Evolutionary conservation across 2,888 invertebrate species (phyloP).

Genomic region (Alcis repandata): DNA sequence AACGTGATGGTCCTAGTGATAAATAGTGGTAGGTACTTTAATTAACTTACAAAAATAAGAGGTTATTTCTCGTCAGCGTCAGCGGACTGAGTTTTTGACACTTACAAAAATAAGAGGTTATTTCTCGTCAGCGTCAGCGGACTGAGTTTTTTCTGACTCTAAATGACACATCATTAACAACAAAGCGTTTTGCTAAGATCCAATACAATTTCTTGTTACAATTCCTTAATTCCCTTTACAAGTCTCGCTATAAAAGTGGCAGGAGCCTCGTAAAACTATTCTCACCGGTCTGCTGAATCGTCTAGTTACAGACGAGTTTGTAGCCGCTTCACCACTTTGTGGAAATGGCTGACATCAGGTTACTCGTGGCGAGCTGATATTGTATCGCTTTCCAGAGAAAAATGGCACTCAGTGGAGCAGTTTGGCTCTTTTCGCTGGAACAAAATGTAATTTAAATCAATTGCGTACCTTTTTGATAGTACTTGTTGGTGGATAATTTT

Average conservation of each 20-base stretch:
- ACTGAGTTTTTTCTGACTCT: too few species aligned
- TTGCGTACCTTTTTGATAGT: too few species aligned
- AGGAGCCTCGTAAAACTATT: constrained; percentile 31
- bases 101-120: too few species aligned
- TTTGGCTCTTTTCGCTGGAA: background rate
- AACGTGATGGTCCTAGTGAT: too few species aligned
- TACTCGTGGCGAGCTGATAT: constrained; percentile 17
- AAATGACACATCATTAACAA: background rate
- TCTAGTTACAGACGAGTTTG: constrained; percentile 34
- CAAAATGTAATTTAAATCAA: constrained; percentile 2
- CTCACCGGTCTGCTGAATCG: constrained; percentile 19
- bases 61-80: too few species aligned
- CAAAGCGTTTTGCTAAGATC: background rate
- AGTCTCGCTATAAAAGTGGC: constrained; percentile 21
- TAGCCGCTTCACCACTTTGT: constrained; percentile 33
- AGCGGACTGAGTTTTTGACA: too few species aligned
- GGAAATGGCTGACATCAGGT: constrained; percentile 34
- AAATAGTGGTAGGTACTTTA: too few species aligned
- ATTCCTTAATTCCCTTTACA: constrained; percentile 11
- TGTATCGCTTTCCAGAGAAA: constrained; percentile 13
- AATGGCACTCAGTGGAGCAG: constrained; percentile 7
- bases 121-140: too few species aligned
- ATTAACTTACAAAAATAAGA: too few species aligned
- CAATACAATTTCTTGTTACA: constrained; percentile 1
- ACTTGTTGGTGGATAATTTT: too few species aligned